Conservation (phyloP, 2,888 invertebrate species). For the Marasmarcha lunaedactyla region DNA sequence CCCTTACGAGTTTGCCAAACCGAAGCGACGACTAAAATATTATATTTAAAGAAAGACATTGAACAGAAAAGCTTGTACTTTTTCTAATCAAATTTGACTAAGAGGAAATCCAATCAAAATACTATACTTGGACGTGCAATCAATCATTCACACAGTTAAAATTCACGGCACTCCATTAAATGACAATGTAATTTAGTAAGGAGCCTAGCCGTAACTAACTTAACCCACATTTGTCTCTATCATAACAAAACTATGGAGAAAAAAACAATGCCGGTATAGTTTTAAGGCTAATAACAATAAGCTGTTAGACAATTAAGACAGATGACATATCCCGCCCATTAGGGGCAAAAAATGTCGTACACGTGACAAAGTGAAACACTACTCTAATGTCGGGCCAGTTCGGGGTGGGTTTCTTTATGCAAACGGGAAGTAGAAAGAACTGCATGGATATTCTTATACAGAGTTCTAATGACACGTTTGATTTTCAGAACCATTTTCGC, state of each 20-base stretch:
- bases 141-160: too few species aligned
- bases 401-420: conserved; percentile 16
- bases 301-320: conserved; percentile 53
- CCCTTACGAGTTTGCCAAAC: too few species aligned
- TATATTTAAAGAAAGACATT: too few species aligned
- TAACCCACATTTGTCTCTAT: conserved; percentile 2
- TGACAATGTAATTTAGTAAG: too few species aligned
- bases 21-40: too few species aligned
- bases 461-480: too few species aligned
- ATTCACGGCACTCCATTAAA: too few species aligned
- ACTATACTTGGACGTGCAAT: too few species aligned
- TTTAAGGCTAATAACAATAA: conserved; percentile 31
- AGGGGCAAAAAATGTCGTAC: conserved; percentile 39
- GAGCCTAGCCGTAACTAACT: background rate
- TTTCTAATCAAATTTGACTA: too few species aligned
- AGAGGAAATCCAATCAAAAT: too few species aligned
- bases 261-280: conserved; percentile 1
- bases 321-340: conserved; percentile 36
- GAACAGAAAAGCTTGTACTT: too few species aligned
- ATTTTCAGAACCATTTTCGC: too few species aligned
- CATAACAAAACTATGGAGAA: background rate
- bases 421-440: conserved; percentile 13
- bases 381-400: conserved; percentile 37
- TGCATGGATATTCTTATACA: conserved; percentile 16
- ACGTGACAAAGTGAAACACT: conserved; percentile 38